Evolutionary conservation across 1,140 invertebrate genomes (phyloP).

Genomic region (Bombus terrestris): DNA sequence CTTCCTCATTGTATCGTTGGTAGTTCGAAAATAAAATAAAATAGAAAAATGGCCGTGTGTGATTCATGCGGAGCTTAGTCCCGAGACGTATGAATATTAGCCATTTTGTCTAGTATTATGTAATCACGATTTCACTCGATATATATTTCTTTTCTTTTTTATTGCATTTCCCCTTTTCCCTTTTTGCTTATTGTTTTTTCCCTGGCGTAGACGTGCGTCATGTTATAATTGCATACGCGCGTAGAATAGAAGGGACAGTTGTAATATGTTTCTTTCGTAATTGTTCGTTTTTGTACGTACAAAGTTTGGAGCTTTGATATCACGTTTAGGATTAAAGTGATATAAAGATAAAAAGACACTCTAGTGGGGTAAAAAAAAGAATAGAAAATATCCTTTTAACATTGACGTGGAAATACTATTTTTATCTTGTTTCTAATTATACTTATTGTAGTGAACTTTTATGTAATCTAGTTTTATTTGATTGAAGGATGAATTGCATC

Average conservation of each 20-base stretch:
- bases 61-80: background rate
- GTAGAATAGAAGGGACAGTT: background rate
- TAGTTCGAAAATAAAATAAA: background rate
- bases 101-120: background rate
- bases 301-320: too few species aligned
- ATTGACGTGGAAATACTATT: too few species aligned
- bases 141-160: too few species aligned
- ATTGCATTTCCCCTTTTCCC: background rate
- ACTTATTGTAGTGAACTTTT: too few species aligned
- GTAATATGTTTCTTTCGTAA: background rate
- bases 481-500: too few species aligned
- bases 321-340: background rate
- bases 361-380: too few species aligned
- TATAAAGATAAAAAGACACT: too few species aligned
- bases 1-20: conserved; percentile 32
- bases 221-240: too few species aligned
- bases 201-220: background rate
- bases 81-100: background rate
- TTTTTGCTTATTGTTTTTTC: background rate
- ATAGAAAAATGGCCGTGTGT: background rate
- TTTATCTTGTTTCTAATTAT: too few species aligned
- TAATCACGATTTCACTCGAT: background rate
- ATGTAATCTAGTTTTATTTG: too few species aligned
- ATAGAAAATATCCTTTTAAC: too few species aligned
- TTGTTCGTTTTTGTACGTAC: background rate